Percentiles rank a stretch among this genome's conserved stretches.
Conservation (phyloP, 2,113 vertebrate genomes). For the Notothenia coriiceps region DNA sequence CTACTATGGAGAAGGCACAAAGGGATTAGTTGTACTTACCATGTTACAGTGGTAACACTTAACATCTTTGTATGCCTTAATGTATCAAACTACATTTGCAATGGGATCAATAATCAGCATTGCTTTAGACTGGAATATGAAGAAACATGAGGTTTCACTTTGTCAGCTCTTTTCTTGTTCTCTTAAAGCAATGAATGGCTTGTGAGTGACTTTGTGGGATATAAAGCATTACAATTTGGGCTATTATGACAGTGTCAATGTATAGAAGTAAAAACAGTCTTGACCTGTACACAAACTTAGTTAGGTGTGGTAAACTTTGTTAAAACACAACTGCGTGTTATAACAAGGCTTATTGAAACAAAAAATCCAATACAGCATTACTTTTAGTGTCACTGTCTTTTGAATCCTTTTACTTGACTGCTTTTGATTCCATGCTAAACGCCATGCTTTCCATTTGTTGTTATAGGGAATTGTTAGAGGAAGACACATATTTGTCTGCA, state of each 20-base stretch:
- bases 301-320: background rate
- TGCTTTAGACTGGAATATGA: background rate
- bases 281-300: background rate
- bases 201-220: constrained; percentile 10
- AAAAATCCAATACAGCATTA: background rate
- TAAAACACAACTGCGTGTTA: background rate
- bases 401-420: background rate
- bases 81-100: constrained; percentile 16
- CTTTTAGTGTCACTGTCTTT: background rate
- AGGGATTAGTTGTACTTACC: constrained; percentile 37
- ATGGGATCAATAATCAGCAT: constrained; percentile 16
- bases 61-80: constrained; percentile 22
- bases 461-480: constrained; percentile 20
- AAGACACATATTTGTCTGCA: constrained; percentile 27
- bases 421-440: background rate
- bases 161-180: constrained; percentile 14
- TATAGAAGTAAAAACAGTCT: background rate
- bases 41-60: constrained; percentile 25
- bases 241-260: background rate
- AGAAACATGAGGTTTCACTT: constrained; percentile 1
- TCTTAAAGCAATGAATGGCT: background rate
- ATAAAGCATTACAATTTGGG: background rate
- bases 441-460: constrained; percentile 12
- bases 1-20: constrained; percentile 10
- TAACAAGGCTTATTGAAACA: background rate